These are phyloP conservation scores for Acheta domesticus DNA, from an alignment of 2,888 invertebrate species.

Conservation along the genomic window DNA sequence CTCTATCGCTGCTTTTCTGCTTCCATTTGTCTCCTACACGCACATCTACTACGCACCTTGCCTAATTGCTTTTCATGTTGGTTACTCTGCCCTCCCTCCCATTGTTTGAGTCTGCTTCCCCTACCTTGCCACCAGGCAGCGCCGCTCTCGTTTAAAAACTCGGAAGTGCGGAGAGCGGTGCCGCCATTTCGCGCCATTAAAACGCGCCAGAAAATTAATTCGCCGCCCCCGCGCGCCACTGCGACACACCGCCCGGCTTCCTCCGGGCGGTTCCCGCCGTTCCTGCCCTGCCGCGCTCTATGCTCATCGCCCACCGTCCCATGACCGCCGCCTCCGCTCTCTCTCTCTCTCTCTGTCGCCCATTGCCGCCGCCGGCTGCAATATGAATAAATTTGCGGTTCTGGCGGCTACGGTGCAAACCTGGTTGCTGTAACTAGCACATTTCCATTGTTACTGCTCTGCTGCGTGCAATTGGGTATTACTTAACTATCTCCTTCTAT, in stretches of 20 bases:
- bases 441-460: no score
- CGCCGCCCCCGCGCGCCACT: background rate
- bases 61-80: no score
- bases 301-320: background rate
- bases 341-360: background rate
- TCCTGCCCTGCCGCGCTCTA: background rate
- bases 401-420: background rate
- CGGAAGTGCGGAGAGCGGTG: background rate
- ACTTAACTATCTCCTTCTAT: no score
- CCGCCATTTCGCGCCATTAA: background rate
- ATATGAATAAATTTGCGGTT: background rate
- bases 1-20: no score
- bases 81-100: no score
- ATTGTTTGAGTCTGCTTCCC: no score
- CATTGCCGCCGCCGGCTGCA: background rate
- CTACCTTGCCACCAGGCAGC: no score
- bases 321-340: no score
- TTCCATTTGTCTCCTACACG: no score
- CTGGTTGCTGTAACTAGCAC: background rate
- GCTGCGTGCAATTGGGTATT: no score
- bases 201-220: background rate
- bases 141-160: background rate
- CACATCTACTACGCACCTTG: no score
- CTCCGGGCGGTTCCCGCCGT: background rate
- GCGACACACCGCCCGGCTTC: background rate